Evolutionary conservation across 2,113 vertebrate species (phyloP).

Genomic region (Nothoprocta perdicaria): DNA sequence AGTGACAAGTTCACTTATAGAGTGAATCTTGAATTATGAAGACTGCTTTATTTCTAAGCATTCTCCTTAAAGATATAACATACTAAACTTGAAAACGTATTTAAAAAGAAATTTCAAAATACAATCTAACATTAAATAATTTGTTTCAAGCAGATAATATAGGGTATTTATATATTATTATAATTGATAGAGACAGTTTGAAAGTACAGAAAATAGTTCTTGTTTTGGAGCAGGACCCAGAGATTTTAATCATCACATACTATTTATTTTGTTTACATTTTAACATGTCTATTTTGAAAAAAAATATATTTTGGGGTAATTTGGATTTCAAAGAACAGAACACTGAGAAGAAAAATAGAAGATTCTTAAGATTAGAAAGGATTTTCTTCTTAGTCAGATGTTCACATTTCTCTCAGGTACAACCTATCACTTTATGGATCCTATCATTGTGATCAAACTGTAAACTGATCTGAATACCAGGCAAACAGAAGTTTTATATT

Average conservation of each 20-base stretch:
- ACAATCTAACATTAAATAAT: neutral
- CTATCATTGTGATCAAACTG: neutral
- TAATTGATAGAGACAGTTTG: neutral
- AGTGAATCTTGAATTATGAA: neutral
- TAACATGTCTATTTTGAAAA: neutral
- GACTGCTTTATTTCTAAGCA: neutral
- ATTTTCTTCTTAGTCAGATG: neutral
- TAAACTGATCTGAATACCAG: neutral
- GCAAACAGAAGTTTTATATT: fast-evolving
- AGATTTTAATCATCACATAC: neutral
- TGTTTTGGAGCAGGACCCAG: neutral
- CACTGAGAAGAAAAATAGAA: neutral
- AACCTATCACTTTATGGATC: neutral
- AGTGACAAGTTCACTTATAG: neutral
- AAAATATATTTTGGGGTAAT: neutral
- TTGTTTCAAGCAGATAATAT: neutral
- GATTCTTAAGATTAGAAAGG: neutral
- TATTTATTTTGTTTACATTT: neutral
- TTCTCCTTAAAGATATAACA: neutral
- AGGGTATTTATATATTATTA: neutral
- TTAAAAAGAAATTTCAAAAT: neutral
- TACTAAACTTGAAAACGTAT: neutral
- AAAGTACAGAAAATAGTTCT: neutral
- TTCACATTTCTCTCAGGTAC: neutral
- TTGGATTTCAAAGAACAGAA: neutral